Conservation (phyloP, 2,888 invertebrate species). For the Drosophila tripunctata region DNA sequence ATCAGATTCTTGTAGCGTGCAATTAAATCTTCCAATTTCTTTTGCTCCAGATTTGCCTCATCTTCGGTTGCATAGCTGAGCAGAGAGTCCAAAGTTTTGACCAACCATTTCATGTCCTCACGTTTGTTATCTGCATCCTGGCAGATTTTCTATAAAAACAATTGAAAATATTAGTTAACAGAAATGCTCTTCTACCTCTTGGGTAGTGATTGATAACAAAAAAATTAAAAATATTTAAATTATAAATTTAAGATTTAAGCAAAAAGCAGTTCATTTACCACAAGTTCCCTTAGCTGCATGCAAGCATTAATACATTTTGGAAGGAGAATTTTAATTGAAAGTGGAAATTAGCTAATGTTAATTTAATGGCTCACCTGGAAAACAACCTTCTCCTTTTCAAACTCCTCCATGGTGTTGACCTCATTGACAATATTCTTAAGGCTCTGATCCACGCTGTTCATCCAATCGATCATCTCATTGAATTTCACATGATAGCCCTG, state of each 20-base stretch:
- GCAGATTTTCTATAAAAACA: constrained; percentile 89
- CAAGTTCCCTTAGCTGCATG: constrained; percentile 85
- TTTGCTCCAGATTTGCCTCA: constrained; percentile 92
- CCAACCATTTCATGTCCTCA: constrained; percentile 98
- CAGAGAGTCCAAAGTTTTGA: constrained; percentile 94
- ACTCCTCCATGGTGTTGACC: constrained; percentile 93
- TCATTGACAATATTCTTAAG: constrained; percentile 93
- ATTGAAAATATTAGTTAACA: constrained; percentile 4
- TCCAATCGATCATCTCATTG: constrained; percentile 93
- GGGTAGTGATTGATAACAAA: too few relatives aligned
- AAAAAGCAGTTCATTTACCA: constrained; percentile 82
- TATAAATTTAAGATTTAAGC: background rate
- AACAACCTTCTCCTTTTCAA: constrained; percentile 93
- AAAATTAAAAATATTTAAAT: too few relatives aligned
- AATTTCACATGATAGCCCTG: constrained; percentile 92
- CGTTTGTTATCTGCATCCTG: constrained; percentile 95
- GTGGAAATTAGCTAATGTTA: background rate
- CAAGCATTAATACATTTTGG: constrained; percentile 39
- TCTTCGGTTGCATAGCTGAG: constrained; percentile 92
- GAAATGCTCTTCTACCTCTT: too few relatives aligned
- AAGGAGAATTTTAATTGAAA: constrained; percentile 17
- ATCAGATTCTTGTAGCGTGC: constrained; percentile 95
- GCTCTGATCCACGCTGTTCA: constrained; percentile 94
- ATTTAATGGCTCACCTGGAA: constrained; percentile 94
- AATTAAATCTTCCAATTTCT: constrained; percentile 92